These are phyloP conservation scores for Bambusicola thoracicus DNA, from an alignment of 2,113 vertebrate species.

Conservation along the genomic window DNA sequence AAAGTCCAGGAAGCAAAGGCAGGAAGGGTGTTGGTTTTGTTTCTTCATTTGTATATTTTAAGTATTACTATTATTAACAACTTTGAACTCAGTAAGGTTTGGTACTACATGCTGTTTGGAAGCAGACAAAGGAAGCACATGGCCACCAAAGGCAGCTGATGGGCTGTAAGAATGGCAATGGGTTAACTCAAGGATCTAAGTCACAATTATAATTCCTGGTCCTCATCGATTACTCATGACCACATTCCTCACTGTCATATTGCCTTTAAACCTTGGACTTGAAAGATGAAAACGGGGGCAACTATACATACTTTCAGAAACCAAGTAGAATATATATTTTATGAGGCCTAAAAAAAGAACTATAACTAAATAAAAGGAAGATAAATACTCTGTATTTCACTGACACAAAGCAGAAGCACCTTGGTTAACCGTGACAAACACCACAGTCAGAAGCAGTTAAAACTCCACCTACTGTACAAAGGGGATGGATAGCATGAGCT, in stretches of 20 bases:
- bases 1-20: not conserved
- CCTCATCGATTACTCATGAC: not conserved
- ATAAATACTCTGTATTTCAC: not conserved
- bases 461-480: not conserved
- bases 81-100: not conserved
- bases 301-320: not conserved
- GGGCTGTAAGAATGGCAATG: not conserved
- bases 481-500: not conserved
- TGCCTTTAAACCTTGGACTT: not conserved
- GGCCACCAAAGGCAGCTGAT: not conserved
- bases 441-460: not conserved
- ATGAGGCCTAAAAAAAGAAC: not conserved
- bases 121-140: not conserved
- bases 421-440: not conserved
- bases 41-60: not conserved
- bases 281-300: not conserved
- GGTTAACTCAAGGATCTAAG: not conserved
- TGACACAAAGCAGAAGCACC: not conserved
- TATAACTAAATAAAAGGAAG: not conserved
- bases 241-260: accelerated
- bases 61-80: not conserved
- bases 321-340: not conserved
- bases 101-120: not conserved
- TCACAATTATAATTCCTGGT: not conserved
- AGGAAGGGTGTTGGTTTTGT: not conserved